Conservation (phyloP, 2,888 invertebrate species). For the Plebejus melissa region DNA sequence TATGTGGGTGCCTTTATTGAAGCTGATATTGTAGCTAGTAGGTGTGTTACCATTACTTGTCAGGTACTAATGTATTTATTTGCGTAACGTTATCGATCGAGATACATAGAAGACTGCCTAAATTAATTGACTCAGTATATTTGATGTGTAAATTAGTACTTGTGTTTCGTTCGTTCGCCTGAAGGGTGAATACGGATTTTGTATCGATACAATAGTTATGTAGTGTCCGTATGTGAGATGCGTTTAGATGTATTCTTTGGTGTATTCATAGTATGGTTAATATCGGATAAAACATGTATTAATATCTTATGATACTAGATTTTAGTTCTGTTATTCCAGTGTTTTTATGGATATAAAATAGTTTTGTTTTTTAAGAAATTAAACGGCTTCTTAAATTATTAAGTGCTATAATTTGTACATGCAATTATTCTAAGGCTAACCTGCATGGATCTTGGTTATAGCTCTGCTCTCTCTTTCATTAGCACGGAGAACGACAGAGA, state of each 20-base stretch:
- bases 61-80: slow-evolving; percentile 30
- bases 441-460: background rate
- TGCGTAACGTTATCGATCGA: slow-evolving; percentile 54
- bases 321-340: background rate
- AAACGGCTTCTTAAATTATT: background rate
- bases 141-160: slow-evolving; percentile 60
- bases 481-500: background rate
- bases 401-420: background rate
- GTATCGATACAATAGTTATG: background rate
- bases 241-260: background rate
- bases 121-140: slow-evolving; percentile 68
- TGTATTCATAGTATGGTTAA: background rate
- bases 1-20: slow-evolving; percentile 40
- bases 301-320: background rate
- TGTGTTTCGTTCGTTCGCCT: slow-evolving; percentile 28
- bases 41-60: slow-evolving; percentile 70
- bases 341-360: background rate
- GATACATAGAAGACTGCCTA: slow-evolving; percentile 76
- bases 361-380: background rate
- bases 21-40: slow-evolving; percentile 51
- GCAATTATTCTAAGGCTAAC: background rate
- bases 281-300: background rate
- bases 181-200: background rate
- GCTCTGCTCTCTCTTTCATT: background rate
- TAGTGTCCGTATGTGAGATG: slow-evolving; percentile 11